Percentiles rank a stretch among this genome's conserved stretches.
These are phyloP conservation scores for Melanaphis sacchari DNA, from an alignment of 1,140 invertebrate species.

Conservation along the genomic window DNA sequence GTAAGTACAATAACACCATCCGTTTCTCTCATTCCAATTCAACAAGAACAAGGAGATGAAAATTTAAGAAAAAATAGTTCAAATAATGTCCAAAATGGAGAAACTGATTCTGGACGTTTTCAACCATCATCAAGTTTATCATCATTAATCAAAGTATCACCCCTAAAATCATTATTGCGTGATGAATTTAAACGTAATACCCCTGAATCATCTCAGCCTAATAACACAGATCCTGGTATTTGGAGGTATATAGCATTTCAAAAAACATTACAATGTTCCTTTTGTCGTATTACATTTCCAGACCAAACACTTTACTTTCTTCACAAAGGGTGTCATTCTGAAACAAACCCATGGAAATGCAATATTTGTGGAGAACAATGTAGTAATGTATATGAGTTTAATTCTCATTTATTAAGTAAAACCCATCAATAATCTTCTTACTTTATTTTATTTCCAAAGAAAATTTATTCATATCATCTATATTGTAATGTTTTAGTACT, in stretches of 20 bases:
- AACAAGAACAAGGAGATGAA: constrained; percentile 72
- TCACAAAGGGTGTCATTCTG: constrained; percentile 96
- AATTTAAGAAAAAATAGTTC: constrained; percentile 61
- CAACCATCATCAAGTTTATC: constrained; percentile 65
- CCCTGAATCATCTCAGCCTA: constrained; percentile 45
- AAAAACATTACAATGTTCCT: constrained; percentile 74
- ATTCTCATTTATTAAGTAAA: constrained; percentile 92
- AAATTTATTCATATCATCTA: not conserved
- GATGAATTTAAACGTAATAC: constrained; percentile 75
- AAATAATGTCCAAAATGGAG: constrained; percentile 60
- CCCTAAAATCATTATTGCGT: constrained; percentile 80
- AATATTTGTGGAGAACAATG: constrained; percentile 95
- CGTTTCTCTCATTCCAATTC: constrained; percentile 84
- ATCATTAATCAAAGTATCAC: constrained; percentile 71
- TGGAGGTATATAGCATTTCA: constrained; percentile 46
- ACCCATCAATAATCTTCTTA: constrained; percentile 77
- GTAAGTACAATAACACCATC: constrained; percentile 75
- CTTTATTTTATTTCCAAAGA: not conserved
- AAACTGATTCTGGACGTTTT: constrained; percentile 54
- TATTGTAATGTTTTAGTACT: not conserved
- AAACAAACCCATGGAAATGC: constrained; percentile 97
- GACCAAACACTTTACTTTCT: constrained; percentile 95
- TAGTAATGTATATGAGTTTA: constrained; percentile 94
- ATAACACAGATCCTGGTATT: constrained; percentile 36
- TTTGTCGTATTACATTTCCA: constrained; percentile 93